Evolutionary conservation across 2,888 invertebrate genomes (phyloP), one percentile per base, ranked within the genome.

Genomic region (Prenolepis imparis): DNA sequence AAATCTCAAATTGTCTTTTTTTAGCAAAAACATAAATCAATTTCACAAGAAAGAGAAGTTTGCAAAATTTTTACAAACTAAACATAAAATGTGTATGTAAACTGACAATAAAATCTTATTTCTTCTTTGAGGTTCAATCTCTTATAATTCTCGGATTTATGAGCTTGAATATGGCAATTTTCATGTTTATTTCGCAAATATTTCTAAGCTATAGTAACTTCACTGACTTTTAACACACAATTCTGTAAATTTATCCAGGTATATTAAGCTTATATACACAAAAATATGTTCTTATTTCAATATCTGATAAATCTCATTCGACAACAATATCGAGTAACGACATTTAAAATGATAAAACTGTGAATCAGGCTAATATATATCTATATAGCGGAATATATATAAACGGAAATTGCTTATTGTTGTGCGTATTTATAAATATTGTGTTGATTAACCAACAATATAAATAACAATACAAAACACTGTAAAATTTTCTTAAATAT

Each of bases 1-100:
- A 68, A 32, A 78, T 78, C 57, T 24, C n/a, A 59, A 70, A n/a
- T 57, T 41, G 18, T 18, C 55, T 39, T n/a, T 61, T 61, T 44
- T 32, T 63, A 21, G 9, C 8, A 32, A 44, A 11, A 74, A 74
- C 21, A 8, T 59, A 39, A 57, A n/a, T 73, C 4, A 1, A 1
- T 28, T 59, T 15, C 8, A 32, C 28, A 28, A 28, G 39, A 61
- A 24, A 15, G 9, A 73, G 28, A 28, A 28, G 9, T 44, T 41
- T 44, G 28, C 21, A n/a, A 59, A 39, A 6, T 73, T 59, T 59
- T 24, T 15, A 12, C n/a, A 59, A 59, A 41, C 24, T 57, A 57
- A 39, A 41, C 4, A 24, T 39, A 39, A 12, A 36, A 52, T 4
- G 9, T 36, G 5, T 57, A 32, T 24, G 21, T 36, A 52, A 70